A percentile compares a stretch with the other conserved stretches of the same genome.
phyloP scores from a whole-genome alignment of 2,797 vertebrate genomes.

The Buceros bicornis region DNA sequence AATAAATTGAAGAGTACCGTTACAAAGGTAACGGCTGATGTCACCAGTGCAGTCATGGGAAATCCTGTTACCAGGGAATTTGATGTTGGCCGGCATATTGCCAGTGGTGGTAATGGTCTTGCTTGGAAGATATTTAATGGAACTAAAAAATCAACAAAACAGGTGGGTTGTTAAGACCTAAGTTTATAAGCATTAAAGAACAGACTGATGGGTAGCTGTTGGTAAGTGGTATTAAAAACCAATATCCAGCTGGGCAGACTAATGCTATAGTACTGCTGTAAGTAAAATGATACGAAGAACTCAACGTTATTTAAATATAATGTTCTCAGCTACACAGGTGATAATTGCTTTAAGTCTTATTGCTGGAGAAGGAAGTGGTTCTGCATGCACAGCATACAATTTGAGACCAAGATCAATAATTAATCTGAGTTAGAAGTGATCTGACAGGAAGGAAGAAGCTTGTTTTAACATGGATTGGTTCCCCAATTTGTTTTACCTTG shows the following conservation, averaged over 20 bases:
- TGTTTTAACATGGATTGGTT: not conserved
- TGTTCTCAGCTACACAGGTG: not conserved
- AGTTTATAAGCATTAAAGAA: not conserved
- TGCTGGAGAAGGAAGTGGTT: not conserved
- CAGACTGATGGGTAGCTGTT: not conserved
- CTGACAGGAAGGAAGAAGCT: not conserved
- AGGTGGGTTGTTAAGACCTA: conserved; percentile 81
- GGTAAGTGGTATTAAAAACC: not conserved
- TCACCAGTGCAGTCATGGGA: conserved; percentile 98
- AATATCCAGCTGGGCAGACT: not conserved
- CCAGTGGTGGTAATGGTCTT: conserved; percentile 93
- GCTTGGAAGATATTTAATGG: conserved; percentile 99
- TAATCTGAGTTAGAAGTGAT: not conserved
- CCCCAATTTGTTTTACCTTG: not conserved
- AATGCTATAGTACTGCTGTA: not conserved
- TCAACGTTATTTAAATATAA: not conserved
- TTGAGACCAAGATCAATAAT: not conserved
- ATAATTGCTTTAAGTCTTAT: not conserved
- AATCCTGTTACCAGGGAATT: conserved; percentile 98
- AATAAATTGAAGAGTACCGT: conserved; percentile 98
- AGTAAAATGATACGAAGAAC: not conserved
- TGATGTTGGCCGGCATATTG: conserved; percentile 95
- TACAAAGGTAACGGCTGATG: conserved; percentile 97
- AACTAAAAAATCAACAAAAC: conserved; percentile 98
- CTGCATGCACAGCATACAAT: not conserved